Evolutionary conservation across 2,113 vertebrate species (phyloP), one percentile per base, ranked within the genome.

Genomic region (Cottus gobio): DNA sequence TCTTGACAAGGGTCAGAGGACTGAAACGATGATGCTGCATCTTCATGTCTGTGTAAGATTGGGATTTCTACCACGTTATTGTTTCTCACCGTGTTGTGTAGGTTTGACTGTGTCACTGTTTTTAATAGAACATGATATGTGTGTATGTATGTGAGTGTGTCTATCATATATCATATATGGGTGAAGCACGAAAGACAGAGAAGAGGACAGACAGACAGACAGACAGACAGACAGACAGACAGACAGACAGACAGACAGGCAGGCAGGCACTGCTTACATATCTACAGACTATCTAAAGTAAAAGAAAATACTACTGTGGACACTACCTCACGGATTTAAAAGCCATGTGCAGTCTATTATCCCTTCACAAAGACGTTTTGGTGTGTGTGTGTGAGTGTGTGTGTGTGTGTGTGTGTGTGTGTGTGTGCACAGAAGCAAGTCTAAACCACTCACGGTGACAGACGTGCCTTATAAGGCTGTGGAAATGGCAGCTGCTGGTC

Each of bases 391-490:
- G 65, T 73, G 77, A 73, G 75, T 65, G 54, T 76, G 75, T 70
- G 67, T 62, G 71, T 52, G 77, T 61, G 39, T 54, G 70, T 74
- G 71, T 58, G 76, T 61, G 57, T 26, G 63, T 31, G 42, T 31
- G 46, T 62, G 69, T 56, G 68, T 37, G 63, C 20, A 57, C 48
- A 68, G 30, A 72, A 63, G 24, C 56, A 31, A 64, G 63, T 65
- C 61, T 57, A 58, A 77, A 77, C 37, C 71, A 44, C 50, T 72
- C 56, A 60, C 1, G 24, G 88, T 78, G 83, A 90, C 86, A 90
- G 86, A 82, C 86, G 73, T 12, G 24, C 91, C 93, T 85, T 93
- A 92, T 93, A 93, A 90, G 92, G 91, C 52, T 26, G 72, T 89
- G 70, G 70, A 82, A 74, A 86, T 87, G 74, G 85, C 82, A 87